Conservation (phyloP, 2,113 vertebrate species). For the Larimichthys crocea region DNA sequence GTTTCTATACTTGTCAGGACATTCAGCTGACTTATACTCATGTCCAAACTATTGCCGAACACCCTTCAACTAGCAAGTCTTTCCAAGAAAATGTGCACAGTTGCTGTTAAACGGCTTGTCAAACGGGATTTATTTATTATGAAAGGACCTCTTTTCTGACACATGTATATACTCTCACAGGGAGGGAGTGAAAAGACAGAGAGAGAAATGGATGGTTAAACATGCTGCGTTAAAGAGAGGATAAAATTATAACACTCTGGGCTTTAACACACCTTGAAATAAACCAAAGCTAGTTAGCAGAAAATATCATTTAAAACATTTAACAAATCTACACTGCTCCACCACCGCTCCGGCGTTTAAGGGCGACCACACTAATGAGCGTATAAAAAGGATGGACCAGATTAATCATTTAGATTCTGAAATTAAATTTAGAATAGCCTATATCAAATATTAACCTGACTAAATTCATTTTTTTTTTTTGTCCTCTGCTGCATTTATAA, state of each 20-base stretch:
- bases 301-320: constrained; percentile 33
- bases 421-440: constrained; percentile 43
- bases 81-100: neutral
- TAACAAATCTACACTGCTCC: neutral
- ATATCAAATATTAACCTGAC: constrained; percentile 56
- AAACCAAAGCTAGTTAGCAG: constrained; percentile 15
- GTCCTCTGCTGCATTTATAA: neutral
- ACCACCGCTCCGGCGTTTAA: neutral
- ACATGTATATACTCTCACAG: neutral
- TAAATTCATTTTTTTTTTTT: constrained; percentile 31
- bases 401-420: constrained; percentile 56
- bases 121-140: constrained; percentile 4
- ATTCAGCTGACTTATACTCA: neutral
- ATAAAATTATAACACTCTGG: neutral
- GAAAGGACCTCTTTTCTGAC: constrained; percentile 15
- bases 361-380: constrained; percentile 21
- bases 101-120: neutral
- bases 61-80: neutral
- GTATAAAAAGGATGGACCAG: constrained; percentile 32
- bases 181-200: neutral
- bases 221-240: constrained; percentile 1
- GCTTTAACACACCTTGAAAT: constrained; percentile 12
- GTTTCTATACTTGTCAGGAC: constrained; percentile 3
- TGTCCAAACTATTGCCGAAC: neutral
- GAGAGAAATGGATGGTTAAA: neutral